Evolutionary conservation across 2,113 vertebrate genomes (phyloP).

Genomic region (Melanostigma gelatinosum): DNA sequence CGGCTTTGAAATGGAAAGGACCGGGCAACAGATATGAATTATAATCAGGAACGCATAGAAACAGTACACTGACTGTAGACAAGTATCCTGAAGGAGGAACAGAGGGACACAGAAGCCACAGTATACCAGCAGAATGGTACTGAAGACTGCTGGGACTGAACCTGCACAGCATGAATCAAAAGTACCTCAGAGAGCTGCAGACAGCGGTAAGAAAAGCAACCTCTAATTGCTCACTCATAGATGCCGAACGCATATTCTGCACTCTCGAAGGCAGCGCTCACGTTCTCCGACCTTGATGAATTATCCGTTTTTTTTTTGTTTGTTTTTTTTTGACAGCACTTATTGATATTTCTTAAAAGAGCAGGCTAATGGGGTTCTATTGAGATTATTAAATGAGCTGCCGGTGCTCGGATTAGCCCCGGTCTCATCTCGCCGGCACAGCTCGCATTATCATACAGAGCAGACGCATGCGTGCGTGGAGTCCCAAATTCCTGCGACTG

Average conservation of each 20-base stretch:
- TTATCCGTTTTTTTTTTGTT: conserved; percentile 66
- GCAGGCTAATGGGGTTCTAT: conserved; percentile 79
- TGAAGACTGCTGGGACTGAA: conserved; percentile 53
- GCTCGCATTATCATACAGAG: conserved; percentile 81
- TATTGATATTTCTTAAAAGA: conserved; percentile 84
- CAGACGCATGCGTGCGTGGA: conserved; percentile 80
- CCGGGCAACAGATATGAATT: conserved; percentile 32
- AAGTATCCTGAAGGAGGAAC: background rate
- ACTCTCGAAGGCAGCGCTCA: conserved; percentile 64
- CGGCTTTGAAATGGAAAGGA: conserved; percentile 31
- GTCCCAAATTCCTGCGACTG: conserved; percentile 81
- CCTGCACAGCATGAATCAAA: conserved; percentile 60
- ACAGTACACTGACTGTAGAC: conserved; percentile 7
- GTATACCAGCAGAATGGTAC: conserved; percentile 42
- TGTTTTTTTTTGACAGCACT: conserved; percentile 80
- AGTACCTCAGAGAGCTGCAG: conserved; percentile 55
- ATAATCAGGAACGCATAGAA: background rate
- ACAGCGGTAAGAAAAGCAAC: conserved; percentile 59
- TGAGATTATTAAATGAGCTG: conserved; percentile 83
- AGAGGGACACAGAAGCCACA: conserved; percentile 37
- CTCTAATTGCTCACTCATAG: conserved; percentile 72
- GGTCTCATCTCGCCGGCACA: conserved; percentile 75
- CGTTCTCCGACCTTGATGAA: conserved; percentile 83
- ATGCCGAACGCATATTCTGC: conserved; percentile 61
- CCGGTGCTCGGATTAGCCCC: conserved; percentile 78